Conservation (phyloP, 2,888 invertebrate species). For the Zele albiditarsus region DNA sequence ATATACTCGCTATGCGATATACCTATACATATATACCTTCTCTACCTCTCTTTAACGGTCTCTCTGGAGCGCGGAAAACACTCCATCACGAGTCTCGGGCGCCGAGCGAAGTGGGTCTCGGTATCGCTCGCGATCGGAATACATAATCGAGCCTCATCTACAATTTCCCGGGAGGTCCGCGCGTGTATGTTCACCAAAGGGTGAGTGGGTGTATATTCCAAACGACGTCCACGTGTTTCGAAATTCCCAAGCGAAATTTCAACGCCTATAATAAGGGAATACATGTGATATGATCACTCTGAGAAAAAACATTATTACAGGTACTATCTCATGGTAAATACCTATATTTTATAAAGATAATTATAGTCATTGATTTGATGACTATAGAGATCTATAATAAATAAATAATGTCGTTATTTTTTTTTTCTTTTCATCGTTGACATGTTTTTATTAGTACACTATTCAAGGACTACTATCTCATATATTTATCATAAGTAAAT, state of each 20-base stretch:
- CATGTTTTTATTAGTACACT: not conserved
- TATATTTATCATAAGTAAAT: not conserved
- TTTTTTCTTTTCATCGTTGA: not conserved
- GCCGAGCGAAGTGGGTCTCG: slow-evolving; percentile 56
- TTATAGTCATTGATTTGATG: not conserved
- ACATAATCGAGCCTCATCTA: slow-evolving; percentile 66
- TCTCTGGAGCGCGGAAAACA: slow-evolving; percentile 57
- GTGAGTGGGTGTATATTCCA: slow-evolving; percentile 11
- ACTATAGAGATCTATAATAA: not conserved
- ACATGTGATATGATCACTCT: not conserved
- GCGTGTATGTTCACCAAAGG: slow-evolving; percentile 28
- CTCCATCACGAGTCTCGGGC: slow-evolving; percentile 58
- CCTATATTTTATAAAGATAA: not conserved
- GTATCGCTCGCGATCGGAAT: slow-evolving; percentile 67
- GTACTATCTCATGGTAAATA: no score
- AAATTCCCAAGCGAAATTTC: slow-evolving; percentile 34
- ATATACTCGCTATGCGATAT: not conserved
- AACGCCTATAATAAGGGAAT: slow-evolving; percentile 2
- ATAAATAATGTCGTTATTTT: not conserved
- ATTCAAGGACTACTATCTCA: not conserved
- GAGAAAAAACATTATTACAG: not conserved
- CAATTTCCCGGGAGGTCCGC: slow-evolving; percentile 58
- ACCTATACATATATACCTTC: not conserved
- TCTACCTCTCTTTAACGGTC: slow-evolving; percentile 28
- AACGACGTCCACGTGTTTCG: slow-evolving; percentile 36